Percentiles rank a stretch among this genome's conserved stretches.
These are phyloP conservation scores for Hydroisotoma schaefferi DNA, from an alignment of 2,888 invertebrate species.

Conservation along the genomic window DNA sequence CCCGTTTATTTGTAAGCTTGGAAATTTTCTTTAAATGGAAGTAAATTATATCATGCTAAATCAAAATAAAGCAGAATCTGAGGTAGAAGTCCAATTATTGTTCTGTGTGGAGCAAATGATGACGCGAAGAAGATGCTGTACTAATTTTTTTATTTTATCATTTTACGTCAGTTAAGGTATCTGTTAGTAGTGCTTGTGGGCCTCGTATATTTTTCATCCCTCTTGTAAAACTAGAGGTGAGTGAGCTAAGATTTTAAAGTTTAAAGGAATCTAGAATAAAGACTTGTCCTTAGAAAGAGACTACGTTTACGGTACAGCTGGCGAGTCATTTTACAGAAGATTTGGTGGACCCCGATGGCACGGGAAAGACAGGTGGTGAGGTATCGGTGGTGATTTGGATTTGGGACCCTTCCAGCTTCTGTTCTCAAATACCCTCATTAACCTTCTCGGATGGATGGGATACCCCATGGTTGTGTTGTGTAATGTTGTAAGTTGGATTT, in stretches of 20 bases:
- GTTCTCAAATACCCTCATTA: conserved; percentile 2
- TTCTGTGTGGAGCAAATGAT: too few relatives aligned
- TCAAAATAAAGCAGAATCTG: too few relatives aligned
- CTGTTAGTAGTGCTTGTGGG: neutral
- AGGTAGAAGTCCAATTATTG: too few relatives aligned
- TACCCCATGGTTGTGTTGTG: neutral
- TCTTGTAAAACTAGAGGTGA: neutral
- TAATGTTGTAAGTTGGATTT: neutral
- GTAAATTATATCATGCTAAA: too few relatives aligned
- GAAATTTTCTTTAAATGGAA: too few relatives aligned
- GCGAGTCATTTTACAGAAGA: neutral
- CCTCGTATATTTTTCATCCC: conserved; percentile 4
- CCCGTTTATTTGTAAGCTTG: too few relatives aligned
- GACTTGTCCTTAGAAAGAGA: conserved; percentile 8
- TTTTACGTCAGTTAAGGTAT: too few relatives aligned
- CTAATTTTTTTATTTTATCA: too few relatives aligned
- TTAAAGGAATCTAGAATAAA: conserved; percentile 2
- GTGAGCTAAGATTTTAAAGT: neutral
- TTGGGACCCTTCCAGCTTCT: neutral
- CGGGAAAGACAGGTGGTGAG: conserved; percentile 16
- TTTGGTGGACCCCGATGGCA: conserved; percentile 10
- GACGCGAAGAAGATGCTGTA: too few relatives aligned
- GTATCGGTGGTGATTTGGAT: neutral
- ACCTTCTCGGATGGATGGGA: neutral
- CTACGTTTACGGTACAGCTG: conserved; percentile 15